Conservation (phyloP, 2,113 vertebrate genomes). For the Perccottus glenii region DNA sequence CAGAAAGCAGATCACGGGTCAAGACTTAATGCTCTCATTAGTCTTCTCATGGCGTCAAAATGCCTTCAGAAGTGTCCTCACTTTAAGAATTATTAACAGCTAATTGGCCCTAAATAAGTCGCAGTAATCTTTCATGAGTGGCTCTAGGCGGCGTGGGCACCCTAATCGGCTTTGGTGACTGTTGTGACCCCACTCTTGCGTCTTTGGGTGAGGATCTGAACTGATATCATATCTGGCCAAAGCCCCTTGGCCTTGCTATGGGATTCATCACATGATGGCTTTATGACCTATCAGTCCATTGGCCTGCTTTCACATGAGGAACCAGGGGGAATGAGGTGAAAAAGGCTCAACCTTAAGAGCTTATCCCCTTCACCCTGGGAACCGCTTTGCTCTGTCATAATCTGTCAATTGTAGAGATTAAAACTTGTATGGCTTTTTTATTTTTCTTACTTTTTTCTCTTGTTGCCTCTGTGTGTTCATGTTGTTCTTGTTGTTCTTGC, state of each 20-base stretch:
- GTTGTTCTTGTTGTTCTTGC: neutral
- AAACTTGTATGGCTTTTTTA: conserved; percentile 54
- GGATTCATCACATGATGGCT: conserved; percentile 73
- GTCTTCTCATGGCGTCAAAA: conserved; percentile 65
- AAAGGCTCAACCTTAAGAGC: conserved; percentile 63
- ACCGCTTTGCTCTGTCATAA: conserved; percentile 65
- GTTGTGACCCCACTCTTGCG: conserved; percentile 70
- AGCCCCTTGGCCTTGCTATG: conserved; percentile 45
- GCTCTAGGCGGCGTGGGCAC: conserved; percentile 53
- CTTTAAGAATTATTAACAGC: conserved; percentile 78
- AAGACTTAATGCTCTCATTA: conserved; percentile 75
- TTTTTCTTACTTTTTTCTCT: conserved; percentile 42
- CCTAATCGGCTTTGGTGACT: conserved; percentile 77
- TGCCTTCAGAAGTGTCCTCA: conserved; percentile 67
- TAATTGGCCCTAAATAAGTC: conserved; percentile 77
- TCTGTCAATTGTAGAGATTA: conserved; percentile 63
- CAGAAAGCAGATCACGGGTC: conserved; percentile 26
- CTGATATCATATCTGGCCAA: conserved; percentile 74
- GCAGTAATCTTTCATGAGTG: conserved; percentile 64
- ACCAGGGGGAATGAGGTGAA: conserved; percentile 63
- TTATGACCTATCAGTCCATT: conserved; percentile 56
- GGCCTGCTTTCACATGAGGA: conserved; percentile 67
- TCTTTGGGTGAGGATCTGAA: conserved; percentile 65
- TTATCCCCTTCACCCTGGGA: conserved; percentile 77
- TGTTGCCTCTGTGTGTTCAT: conserved; percentile 1